Conservation (phyloP, 2,888 invertebrate genomes). For the Linyphia triangularis region DNA sequence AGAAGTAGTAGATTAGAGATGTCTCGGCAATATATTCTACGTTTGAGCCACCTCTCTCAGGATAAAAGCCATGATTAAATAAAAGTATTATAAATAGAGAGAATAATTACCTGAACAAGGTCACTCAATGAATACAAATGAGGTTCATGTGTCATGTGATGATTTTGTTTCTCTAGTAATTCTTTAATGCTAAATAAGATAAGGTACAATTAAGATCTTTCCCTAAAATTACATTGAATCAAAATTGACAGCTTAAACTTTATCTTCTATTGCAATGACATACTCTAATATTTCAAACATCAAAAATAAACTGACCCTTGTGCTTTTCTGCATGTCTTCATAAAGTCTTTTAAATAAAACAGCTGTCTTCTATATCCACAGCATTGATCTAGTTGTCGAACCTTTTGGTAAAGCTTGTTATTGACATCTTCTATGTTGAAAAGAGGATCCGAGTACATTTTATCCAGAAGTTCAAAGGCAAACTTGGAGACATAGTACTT, state of each 20-base stretch:
- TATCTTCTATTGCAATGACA: not conserved
- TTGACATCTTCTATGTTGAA: slow-evolving; percentile 88
- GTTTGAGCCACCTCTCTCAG: too few species aligned
- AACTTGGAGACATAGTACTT: slow-evolving; percentile 91
- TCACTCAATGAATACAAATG: slow-evolving; percentile 88
- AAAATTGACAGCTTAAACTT: not conserved
- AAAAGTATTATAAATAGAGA: too few species aligned
- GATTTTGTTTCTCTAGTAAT: slow-evolving; percentile 83
- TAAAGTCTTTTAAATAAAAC: slow-evolving; percentile 86
- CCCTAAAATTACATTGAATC: not conserved
- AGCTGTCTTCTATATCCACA: slow-evolving; percentile 85
- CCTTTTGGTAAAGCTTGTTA: slow-evolving; percentile 84
- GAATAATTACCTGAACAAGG: slow-evolving; percentile 82
- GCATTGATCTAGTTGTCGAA: slow-evolving; percentile 84
- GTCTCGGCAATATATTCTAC: too few species aligned
- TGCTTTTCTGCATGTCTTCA: slow-evolving; percentile 86
- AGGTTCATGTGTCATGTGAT: slow-evolving; percentile 84
- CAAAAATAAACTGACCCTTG: slow-evolving; percentile 82
- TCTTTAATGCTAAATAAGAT: slow-evolving; percentile 82
- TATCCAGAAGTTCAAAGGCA: slow-evolving; percentile 87
- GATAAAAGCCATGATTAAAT: too few species aligned
- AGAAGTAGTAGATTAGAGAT: too few species aligned
- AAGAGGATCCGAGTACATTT: slow-evolving; percentile 88
- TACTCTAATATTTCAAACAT: not conserved
- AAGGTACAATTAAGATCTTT: not conserved